Evolutionary conservation across 2,888 invertebrate species (phyloP).

Genomic region (Resseliella maxima): DNA sequence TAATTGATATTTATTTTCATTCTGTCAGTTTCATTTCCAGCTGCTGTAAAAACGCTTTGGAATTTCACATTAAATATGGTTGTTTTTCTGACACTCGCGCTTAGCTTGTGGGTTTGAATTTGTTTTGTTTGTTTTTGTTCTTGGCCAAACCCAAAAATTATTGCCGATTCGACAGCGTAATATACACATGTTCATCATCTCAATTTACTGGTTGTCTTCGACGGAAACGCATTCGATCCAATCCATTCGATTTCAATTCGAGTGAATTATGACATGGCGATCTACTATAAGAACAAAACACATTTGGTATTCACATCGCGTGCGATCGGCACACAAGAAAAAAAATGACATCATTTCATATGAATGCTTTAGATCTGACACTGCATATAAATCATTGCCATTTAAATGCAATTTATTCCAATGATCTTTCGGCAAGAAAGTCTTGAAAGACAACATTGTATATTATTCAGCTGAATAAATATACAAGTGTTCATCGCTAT

Average conservation of each 20-base stretch:
- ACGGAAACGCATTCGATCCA: neutral
- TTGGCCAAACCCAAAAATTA: neutral
- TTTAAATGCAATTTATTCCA: neutral
- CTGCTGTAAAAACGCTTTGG: neutral
- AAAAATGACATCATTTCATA: neutral
- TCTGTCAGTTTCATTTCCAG: conserved; percentile 39
- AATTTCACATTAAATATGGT: neutral
- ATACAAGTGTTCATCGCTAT: neutral
- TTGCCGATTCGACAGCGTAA: neutral
- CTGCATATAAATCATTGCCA: neutral
- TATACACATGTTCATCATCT: neutral
- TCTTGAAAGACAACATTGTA: too few relatives aligned
- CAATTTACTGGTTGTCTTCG: too few relatives aligned
- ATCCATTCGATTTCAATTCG: neutral
- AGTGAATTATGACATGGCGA: conserved; percentile 4
- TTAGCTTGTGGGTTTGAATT: neutral
- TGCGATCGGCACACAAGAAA: neutral
- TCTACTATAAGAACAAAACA: neutral
- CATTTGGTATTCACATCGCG: neutral
- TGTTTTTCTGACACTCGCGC: neutral
- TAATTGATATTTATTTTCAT: conserved; percentile 38
- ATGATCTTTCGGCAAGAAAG: too few relatives aligned
- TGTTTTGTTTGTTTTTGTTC: neutral
- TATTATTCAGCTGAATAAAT: too few relatives aligned
- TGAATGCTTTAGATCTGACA: conserved; percentile 5